These are phyloP conservation scores for Trisateles emortualis DNA, from an alignment of 2,888 invertebrate species.

Conservation along the genomic window DNA sequence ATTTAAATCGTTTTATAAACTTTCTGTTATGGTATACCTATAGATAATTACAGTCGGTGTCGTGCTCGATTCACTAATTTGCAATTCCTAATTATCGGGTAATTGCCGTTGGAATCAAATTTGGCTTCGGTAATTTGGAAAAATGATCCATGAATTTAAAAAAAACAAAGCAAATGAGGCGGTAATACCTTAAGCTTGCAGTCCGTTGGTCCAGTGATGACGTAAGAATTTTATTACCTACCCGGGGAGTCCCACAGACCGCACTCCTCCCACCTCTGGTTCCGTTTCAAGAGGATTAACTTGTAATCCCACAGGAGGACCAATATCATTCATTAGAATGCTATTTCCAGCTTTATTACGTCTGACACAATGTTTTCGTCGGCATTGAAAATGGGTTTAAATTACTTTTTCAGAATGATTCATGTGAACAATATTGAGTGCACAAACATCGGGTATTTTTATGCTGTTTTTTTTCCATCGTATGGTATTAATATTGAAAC, in stretches of 20 bases:
- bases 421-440: conserved; percentile 48
- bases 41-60: neutral
- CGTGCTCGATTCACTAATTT: conserved; percentile 22
- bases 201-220: conserved; percentile 68
- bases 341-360: conserved; percentile 78
- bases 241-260: conserved; percentile 48
- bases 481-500: neutral
- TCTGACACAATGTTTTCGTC: conserved; percentile 63
- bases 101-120: conserved; percentile 40
- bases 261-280: conserved; percentile 51
- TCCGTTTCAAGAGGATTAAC: conserved; percentile 83
- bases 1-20: neutral
- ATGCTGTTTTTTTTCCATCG: conserved; percentile 1
- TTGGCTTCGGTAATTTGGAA: conserved; percentile 46
- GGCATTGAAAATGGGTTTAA: conserved; percentile 68
- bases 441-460: conserved; percentile 23
- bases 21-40: neutral
- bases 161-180: conserved; percentile 67
- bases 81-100: conserved; percentile 35
- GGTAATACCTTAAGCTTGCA: conserved; percentile 66
- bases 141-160: conserved; percentile 57
- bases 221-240: conserved; percentile 81
- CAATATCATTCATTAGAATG: conserved; percentile 84
- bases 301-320: conserved; percentile 82
- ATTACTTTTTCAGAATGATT: conserved; percentile 67